phyloP scores from a whole-genome alignment of 2,888 invertebrate species.

The Ormyrus rosae region DNA sequence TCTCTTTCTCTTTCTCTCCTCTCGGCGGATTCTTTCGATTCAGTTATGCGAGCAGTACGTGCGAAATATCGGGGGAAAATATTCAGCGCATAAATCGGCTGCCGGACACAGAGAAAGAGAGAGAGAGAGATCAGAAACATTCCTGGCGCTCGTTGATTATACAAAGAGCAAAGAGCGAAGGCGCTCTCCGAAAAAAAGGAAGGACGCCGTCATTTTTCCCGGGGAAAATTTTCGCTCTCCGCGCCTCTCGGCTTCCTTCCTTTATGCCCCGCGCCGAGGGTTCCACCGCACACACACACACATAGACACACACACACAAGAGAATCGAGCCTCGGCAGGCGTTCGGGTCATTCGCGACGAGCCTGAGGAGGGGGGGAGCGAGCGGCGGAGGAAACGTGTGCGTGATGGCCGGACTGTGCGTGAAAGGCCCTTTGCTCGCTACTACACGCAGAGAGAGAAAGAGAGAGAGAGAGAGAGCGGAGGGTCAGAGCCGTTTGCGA shows the following conservation, averaged over 20 bases:
- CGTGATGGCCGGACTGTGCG: constrained; percentile 39
- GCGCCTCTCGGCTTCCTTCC: constrained; percentile 29
- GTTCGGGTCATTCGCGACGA: background rate
- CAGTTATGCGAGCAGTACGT: constrained; percentile 18
- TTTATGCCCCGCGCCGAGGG: constrained; percentile 24
- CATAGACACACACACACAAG: background rate
- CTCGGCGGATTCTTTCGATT: background rate
- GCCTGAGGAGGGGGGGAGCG: background rate
- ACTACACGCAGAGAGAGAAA: background rate
- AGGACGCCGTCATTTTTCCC: constrained; percentile 40
- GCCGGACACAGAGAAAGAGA: background rate
- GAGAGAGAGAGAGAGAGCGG: background rate
- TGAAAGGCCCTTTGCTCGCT: constrained; percentile 36
- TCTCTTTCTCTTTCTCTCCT: background rate
- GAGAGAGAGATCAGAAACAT: constrained; percentile 25
- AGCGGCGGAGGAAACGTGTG: background rate
- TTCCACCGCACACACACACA: background rate
- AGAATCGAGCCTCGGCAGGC: background rate
- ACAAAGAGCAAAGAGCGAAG: no score
- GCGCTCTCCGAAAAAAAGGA: background rate
- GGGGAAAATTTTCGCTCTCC: constrained; percentile 33
- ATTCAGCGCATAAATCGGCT: background rate
- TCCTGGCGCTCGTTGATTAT: background rate
- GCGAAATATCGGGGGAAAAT: background rate
- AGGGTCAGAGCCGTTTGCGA: constrained; percentile 5